Base-by-base conservation (phyloP, 64 coral and sea anemone species). In the Stichodactyla mertensii region DNA sequence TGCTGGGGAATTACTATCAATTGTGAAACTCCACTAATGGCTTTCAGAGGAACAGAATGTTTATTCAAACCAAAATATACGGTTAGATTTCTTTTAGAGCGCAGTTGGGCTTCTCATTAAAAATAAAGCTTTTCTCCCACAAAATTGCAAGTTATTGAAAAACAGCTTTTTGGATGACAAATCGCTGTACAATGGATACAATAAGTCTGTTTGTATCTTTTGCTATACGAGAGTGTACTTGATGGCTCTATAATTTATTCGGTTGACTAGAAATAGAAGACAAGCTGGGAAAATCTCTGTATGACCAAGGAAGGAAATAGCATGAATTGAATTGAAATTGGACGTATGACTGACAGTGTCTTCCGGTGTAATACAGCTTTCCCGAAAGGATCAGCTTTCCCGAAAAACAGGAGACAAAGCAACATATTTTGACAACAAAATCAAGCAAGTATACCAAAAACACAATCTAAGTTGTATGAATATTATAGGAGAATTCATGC, bases 381-480 rank as follows among this genome's bases (percentile, higher is more conserved):
- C n/a, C n/a, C 23, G 4, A 36, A 26, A 74, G 24, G 24, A 31
- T 74, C 69, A 31, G 8, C 11, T 31, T 74, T 27, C n/a, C n/a
- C 23, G 4, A 36, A 26, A 74, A 74, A 58, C 69, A 74, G 24
- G 69, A 74, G 27, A 31, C 69, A 11, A 74, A 27, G 22, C 36
- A 74, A 74, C 69, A 74, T 74, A 74, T 27, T 26, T 74, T 74
- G 69, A 74, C 36, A 27, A 26, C 22, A 74, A 74, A 74, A 74
- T 27, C 26, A 31, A 23, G 23, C 24, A 31, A 12, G 10, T 28
- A 71, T 71, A 71, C 22, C 10, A 27, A 74, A 74, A 74, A 66
- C 24, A 74, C 1, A 45, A 74, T 26, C 27, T 23, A 28, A 31
- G n/a, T 74, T 74, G 10, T n/a, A 27, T 74, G n/a, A 57, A 74